Evolutionary conservation across 2,888 invertebrate genomes (phyloP), one percentile per base, ranked within the genome.

Genomic region (Lysandra bellargus): DNA sequence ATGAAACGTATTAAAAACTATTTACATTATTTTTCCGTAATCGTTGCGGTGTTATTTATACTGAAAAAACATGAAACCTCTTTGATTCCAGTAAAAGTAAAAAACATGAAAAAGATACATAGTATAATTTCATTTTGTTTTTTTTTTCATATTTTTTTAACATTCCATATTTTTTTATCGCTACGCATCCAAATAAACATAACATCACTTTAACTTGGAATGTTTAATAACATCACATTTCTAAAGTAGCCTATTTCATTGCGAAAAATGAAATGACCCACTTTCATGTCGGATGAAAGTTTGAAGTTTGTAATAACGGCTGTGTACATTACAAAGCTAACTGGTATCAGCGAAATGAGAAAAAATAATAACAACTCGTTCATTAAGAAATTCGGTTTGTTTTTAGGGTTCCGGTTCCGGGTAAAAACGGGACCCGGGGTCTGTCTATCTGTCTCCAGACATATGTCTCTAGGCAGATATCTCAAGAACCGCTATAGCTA

Each of bases 331-430:
- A 78, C 79, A 81, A 81, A 75, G 78, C 80, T 77, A 79, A 81
- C 78, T 61, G 79, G 44, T 81, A 80, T 79, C 80, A 82, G 78
- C 72, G 78, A 80, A 81, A 80, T 79, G 77, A 79, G 72, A 78
- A 81, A 81, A 82, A 80, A 80, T 79, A 80, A 81, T 82, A 81
- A 80, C 79, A 81, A 81, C 80, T 82, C 82, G 80, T 82, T 83
- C 82, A 83, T 83, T 83, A 82, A 75, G 78, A 79, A 81, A 81
- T 80, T 80, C 81, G 80, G 77, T 82, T 83, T 82, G 79, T 83
- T 82, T 49, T 9, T 49, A 12, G 12, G 49, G 49, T 49, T 49
- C 49, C 49, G 3, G 1, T 2, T 33, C 33, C 2, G 3, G 3
- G 33, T 33, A 33, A 33, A 33, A 33, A 33, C 33, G 33, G 33